phyloP scores from a whole-genome alignment of 2,797 vertebrate species.

The Gorsachius magnificus region DNA sequence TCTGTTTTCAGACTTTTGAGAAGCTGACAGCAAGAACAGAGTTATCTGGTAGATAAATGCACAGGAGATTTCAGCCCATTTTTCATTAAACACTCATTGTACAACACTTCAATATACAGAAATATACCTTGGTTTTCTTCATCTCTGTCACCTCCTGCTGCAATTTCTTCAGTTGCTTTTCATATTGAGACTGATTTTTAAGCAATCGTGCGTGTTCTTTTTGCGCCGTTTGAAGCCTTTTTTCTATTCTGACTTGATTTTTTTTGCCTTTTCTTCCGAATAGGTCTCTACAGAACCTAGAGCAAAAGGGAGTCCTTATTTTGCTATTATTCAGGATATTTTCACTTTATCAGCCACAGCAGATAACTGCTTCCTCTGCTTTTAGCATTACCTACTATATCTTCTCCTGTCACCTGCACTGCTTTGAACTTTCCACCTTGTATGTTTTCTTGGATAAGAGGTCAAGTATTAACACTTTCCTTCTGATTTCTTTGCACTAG shows the following conservation, averaged over 20 bases:
- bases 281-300: conserved; percentile 91
- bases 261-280: conserved; percentile 96
- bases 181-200: conserved; percentile 96
- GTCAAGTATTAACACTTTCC: background rate
- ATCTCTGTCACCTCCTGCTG: conserved; percentile 96
- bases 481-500: background rate
- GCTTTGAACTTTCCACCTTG: background rate
- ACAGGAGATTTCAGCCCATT: background rate
- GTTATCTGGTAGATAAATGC: background rate
- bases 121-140: conserved; percentile 95
- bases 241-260: conserved; percentile 92
- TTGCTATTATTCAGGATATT: background rate
- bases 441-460: background rate
- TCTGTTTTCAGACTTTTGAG: background rate
- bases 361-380: background rate
- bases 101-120: background rate
- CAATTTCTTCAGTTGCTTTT: conserved; percentile 94
- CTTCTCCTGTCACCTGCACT: background rate
- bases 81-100: background rate
- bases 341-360: background rate
- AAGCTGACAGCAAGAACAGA: background rate
- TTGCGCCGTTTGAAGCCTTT: conserved; percentile 93
- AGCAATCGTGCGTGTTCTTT: conserved; percentile 94
- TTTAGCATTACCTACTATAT: background rate
- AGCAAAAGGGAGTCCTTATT: background rate